These are phyloP conservation scores for Corbicula japonica DNA, from an alignment of 2,888 invertebrate species.

Conservation along the genomic window DNA sequence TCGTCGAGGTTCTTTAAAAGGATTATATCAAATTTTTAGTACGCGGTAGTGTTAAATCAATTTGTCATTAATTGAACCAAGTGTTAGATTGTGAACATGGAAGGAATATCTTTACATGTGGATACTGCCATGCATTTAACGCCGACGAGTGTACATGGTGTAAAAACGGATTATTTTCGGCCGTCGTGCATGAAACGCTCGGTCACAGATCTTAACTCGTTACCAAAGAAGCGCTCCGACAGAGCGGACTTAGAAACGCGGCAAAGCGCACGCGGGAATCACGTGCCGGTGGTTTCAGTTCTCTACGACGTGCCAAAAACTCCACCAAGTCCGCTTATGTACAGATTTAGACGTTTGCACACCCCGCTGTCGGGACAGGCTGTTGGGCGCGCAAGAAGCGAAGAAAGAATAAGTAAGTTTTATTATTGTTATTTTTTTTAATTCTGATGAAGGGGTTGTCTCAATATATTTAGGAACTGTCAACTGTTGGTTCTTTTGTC, in stretches of 20 bases:
- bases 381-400: conserved; percentile 27
- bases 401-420: conserved; percentile 48
- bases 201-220: conserved; percentile 49
- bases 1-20: conserved; percentile 11
- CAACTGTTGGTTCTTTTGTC: no score
- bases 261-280: conserved; percentile 28
- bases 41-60: conserved; percentile 28
- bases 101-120: conserved; percentile 55
- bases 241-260: conserved; percentile 42
- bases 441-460: conserved; percentile 21
- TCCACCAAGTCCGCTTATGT: conserved; percentile 54
- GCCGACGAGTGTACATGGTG: conserved; percentile 16
- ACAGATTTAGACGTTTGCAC: conserved; percentile 49
- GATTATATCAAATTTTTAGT: conserved; percentile 32
- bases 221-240: conserved; percentile 39
- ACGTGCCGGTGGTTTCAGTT: conserved; percentile 65
- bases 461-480: conserved; percentile 12
- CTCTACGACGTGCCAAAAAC: conserved; percentile 68
- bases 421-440: not conserved
- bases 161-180: conserved; percentile 52
- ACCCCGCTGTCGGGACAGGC: conserved; percentile 33
- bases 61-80: conserved; percentile 18
- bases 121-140: conserved; percentile 44
- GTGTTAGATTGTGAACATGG: conserved; percentile 47
- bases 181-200: conserved; percentile 51